A percentile compares a stretch with the other conserved stretches of the same genome.
Conservation (phyloP, 37 sponge, comb jelly and placozoan species). For the Petrosia ficiformis region DNA sequence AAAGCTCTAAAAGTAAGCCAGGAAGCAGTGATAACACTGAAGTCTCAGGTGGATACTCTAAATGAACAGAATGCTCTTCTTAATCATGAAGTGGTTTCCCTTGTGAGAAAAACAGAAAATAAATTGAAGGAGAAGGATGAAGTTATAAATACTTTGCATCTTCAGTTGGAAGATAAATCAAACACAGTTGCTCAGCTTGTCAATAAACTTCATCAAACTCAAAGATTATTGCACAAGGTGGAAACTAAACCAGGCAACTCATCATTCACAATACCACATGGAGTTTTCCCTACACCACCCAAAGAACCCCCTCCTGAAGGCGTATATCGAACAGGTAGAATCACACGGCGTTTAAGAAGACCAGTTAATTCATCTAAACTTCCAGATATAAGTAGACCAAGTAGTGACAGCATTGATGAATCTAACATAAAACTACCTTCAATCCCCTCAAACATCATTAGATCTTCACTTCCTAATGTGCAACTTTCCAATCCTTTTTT, state of each 20-base stretch:
- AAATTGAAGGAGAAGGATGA: constrained; percentile 25
- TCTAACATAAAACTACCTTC: too few species aligned
- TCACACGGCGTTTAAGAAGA: not conserved
- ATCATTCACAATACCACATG: not conserved
- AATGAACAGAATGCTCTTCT: constrained; percentile 34
- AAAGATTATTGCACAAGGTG: not conserved
- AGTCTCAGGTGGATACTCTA: constrained; percentile 19
- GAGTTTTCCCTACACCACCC: not conserved
- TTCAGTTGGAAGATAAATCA: constrained; percentile 47
- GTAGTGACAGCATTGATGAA: too few species aligned
- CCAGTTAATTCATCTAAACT: too few species aligned
- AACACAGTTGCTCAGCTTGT: constrained; percentile 40
- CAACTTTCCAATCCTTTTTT: too few species aligned
- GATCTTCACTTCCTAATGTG: too few species aligned
- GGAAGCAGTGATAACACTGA: constrained; percentile 20
- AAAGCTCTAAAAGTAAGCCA: constrained; percentile 27
- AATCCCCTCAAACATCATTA: too few species aligned
- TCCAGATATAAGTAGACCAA: too few species aligned
- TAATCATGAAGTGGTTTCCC: constrained; percentile 24
- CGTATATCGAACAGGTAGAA: not conserved
- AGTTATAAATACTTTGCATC: not conserved
- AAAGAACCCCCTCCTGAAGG: not conserved
- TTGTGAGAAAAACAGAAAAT: not conserved
- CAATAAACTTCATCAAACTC: constrained; percentile 46
- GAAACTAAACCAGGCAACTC: not conserved